Evolutionary conservation across 2,113 vertebrate species (phyloP).

Genomic region (Erythrolamprus reginae): DNA sequence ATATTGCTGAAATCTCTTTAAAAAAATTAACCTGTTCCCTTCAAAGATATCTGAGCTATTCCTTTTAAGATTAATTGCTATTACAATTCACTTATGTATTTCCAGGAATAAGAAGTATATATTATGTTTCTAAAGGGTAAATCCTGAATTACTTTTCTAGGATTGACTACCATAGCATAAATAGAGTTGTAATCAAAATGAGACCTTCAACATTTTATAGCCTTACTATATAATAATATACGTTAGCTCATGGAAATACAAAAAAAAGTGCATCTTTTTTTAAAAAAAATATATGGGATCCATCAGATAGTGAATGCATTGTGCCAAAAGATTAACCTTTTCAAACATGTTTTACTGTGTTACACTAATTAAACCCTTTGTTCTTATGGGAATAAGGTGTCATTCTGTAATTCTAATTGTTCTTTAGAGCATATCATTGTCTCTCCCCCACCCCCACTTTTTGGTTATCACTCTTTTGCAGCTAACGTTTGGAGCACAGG

Average conservation of each 20-base stretch:
- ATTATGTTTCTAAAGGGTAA: conserved; percentile 39
- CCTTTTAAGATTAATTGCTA: conserved; percentile 36
- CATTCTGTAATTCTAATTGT: conserved; percentile 42
- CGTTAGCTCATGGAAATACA: conserved; percentile 30
- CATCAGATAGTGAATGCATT: conserved; percentile 43
- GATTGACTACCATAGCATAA: conserved; percentile 57
- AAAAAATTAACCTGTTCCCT: conserved; percentile 1
- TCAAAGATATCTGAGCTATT: not conserved
- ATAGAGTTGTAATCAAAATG: conserved; percentile 44
- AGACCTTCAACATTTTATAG: conserved; percentile 45
- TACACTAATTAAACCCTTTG: conserved; percentile 39
- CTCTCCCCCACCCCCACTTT: no score
- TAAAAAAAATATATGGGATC: conserved; percentile 40
- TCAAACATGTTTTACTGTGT: conserved; percentile 35
- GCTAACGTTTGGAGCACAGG: conserved; percentile 9
- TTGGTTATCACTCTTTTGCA: conserved; percentile 47
- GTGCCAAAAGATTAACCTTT: conserved; percentile 47
- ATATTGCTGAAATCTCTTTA: conserved; percentile 7
- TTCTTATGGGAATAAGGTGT: conserved; percentile 52
- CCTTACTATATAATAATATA: conserved; percentile 48
- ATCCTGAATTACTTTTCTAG: conserved; percentile 55
- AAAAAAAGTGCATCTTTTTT: conserved; percentile 25
- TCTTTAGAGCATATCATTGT: conserved; percentile 51
- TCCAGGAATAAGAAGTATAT: conserved; percentile 58
- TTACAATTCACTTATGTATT: conserved; percentile 42